These are phyloP conservation scores for Dicentrarchus labrax DNA, from an alignment of 2,113 vertebrate genomes.

Conservation along the genomic window DNA sequence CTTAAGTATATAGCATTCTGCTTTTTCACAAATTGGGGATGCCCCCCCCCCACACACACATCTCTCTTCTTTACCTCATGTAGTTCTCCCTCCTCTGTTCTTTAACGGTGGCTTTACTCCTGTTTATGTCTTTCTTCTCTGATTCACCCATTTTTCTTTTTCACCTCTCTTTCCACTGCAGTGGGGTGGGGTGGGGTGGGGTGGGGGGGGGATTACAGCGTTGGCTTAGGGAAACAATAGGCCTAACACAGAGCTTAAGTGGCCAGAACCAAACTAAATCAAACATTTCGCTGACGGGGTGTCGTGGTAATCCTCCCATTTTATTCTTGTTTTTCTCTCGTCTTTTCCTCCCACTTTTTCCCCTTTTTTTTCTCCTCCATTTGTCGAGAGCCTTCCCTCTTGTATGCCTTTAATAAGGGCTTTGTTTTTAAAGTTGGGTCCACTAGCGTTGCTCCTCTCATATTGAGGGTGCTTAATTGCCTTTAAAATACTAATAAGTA, in stretches of 20 bases:
- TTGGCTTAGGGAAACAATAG: slow-evolving; percentile 69
- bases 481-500: slow-evolving; percentile 51
- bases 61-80: neutral
- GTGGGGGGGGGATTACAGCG: slow-evolving; percentile 50
- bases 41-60: slow-evolving; percentile 1
- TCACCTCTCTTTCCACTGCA: slow-evolving; percentile 35
- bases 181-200: neutral
- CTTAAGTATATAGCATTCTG: slow-evolving; percentile 48
- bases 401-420: slow-evolving; percentile 43
- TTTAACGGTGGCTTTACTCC: slow-evolving; percentile 10
- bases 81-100: neutral
- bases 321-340: slow-evolving; percentile 40
- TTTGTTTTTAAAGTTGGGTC: slow-evolving; percentile 50
- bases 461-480: slow-evolving; percentile 56
- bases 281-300: slow-evolving; percentile 60
- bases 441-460: slow-evolving; percentile 31
- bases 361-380: neutral
- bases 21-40: slow-evolving; percentile 59
- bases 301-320: slow-evolving; percentile 52
- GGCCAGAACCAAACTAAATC: slow-evolving; percentile 72
- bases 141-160: slow-evolving; percentile 23
- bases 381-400: slow-evolving; percentile 23
- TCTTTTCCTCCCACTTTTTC: neutral
- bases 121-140: slow-evolving; percentile 3
- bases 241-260: slow-evolving; percentile 67